These are phyloP conservation scores for Colinus virginianus DNA, from an alignment of 2,113 vertebrate species.

Conservation along the genomic window DNA sequence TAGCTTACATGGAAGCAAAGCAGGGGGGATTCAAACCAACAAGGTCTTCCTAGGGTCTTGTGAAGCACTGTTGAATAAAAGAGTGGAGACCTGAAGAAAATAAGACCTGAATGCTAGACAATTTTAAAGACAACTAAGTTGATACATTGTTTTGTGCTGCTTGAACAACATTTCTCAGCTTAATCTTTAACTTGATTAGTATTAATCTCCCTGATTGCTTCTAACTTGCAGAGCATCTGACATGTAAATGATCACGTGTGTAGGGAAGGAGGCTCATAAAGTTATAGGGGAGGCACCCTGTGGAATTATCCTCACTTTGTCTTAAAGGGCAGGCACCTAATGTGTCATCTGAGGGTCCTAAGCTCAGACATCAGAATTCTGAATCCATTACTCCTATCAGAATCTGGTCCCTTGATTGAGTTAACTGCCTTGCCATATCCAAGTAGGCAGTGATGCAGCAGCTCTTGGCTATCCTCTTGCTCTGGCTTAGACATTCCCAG, in stretches of 20 bases:
- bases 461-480: background rate
- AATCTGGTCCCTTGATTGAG: background rate
- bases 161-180: background rate
- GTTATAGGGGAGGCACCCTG: background rate
- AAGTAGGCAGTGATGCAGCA: background rate
- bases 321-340: background rate
- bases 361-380: constrained; percentile 2
- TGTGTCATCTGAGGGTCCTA: background rate
- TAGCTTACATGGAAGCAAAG: background rate
- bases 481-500: background rate
- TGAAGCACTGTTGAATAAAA: background rate
- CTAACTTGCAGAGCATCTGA: background rate
- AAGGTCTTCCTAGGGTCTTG: background rate
- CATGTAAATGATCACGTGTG: background rate
- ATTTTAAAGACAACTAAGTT: background rate
- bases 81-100: background rate
- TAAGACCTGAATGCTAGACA: background rate
- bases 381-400: background rate
- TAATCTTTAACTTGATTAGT: constrained; percentile 24
- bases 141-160: background rate
- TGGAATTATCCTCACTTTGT: background rate
- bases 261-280: background rate
- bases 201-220: constrained; percentile 1
- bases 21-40: background rate
- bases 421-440: background rate